Percentiles rank a stretch among this genome's conserved stretches.
These are phyloP conservation scores for Leptogaster cylindrica DNA, from an alignment of 2,888 invertebrate species.

Conservation along the genomic window DNA sequence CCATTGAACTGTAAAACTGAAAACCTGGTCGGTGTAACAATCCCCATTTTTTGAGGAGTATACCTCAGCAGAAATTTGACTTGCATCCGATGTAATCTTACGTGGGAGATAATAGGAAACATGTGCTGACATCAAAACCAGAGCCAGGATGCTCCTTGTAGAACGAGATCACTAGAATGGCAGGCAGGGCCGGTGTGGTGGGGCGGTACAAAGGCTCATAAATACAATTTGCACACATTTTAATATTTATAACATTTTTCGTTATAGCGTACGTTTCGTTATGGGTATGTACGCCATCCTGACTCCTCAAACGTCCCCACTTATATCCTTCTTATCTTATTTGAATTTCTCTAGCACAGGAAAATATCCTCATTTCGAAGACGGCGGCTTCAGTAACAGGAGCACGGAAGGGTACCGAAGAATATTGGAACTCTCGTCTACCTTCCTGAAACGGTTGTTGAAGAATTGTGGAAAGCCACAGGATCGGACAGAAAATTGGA, in stretches of 20 bases:
- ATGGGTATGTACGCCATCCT: background rate
- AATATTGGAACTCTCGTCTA: conserved; percentile 8
- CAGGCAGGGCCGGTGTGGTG: conserved; percentile 10
- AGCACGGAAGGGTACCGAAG: background rate
- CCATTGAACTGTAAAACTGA: too few relatives aligned
- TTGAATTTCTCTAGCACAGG: conserved; percentile 43
- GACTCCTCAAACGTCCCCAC: background rate
- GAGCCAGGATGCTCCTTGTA: background rate
- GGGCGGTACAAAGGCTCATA: conserved; percentile 44
- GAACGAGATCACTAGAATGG: conserved; percentile 10
- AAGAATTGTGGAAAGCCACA: conserved; percentile 21
- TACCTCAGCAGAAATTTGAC: conserved; percentile 32
- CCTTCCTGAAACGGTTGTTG: background rate
- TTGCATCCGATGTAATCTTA: conserved; percentile 31
- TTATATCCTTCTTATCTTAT: conserved; percentile 40
- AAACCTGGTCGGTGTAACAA: too few relatives aligned
- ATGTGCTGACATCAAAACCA: conserved; percentile 33
- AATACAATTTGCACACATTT: conserved; percentile 49
- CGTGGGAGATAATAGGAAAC: conserved; percentile 34
- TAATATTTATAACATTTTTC: conserved; percentile 48
- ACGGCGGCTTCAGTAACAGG: background rate
- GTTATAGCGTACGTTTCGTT: background rate
- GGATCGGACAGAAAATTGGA: conserved; percentile 38
- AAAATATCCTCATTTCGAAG: conserved; percentile 41
- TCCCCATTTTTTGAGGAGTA: conserved; percentile 1